Evolutionary conservation across 2,888 invertebrate species (phyloP), one percentile per base, ranked within the genome.

Genomic region (Aleiodes leptofemur): DNA sequence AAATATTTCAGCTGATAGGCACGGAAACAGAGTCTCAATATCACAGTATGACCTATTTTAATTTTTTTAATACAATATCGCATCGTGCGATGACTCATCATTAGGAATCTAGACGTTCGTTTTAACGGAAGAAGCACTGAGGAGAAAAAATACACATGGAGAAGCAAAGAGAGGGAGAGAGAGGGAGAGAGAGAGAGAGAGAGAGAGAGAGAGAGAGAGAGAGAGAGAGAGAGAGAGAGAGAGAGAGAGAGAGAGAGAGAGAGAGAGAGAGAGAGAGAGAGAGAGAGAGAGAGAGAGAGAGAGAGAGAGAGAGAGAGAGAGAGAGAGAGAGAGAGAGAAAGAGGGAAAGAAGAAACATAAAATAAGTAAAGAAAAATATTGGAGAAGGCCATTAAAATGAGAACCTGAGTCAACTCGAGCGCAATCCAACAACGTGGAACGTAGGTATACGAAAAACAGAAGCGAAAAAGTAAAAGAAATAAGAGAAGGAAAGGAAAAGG

Each of bases 81-180:
- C 76, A 71, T 73, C 71, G 73, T 48, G 78, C 73, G 64, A 56
- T 64, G 84, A 84, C 82, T 84, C 83, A 83, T 78, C 77, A 75
- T 78, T 78, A 72, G 81, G 82, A 81, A 81, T 82, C 81, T 77
- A 76, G 72, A 81, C 80, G 77, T 73, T 23, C 13, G 29, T 68
- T 68, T 53, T 53, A 76, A 76, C 71, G 70, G 77, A 74, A 73
- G 59, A 29, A 68, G 59, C 48, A 50, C 50, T 51, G 16, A 48
- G 8, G 31, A n/a, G 23, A 31, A 68, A 51, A 59, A 29, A 53
- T 23, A 53, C 31, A 23, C 13, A 53, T 14, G 66, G 23, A n/a
- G 23, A 11, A 43, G 11, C 8, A 43, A 6, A 53, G 9, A 8
- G 56, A 34, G 51, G 55, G 55, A 72, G n/a, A n/a, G n/a, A n/a